These are phyloP conservation scores for Masnerella sp. DNA, from an alignment of 2,888 invertebrate genomes.

Conservation along the genomic window DNA sequence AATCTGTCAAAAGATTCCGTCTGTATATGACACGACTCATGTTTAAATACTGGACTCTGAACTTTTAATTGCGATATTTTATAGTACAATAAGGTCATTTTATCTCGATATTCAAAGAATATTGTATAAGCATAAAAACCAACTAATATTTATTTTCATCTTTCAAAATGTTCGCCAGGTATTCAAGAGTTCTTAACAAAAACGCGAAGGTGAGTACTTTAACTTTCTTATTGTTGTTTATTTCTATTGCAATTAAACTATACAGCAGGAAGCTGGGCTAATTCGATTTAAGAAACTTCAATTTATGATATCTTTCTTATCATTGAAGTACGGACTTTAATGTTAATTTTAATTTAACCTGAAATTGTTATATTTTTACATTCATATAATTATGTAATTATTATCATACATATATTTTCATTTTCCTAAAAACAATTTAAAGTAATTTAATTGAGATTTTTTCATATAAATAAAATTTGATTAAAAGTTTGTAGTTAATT, in stretches of 20 bases:
- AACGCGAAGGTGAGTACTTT: constrained; percentile 59
- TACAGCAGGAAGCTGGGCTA: not conserved
- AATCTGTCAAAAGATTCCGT: constrained; percentile 12
- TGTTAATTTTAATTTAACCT: too few relatives aligned
- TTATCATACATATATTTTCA: too few relatives aligned
- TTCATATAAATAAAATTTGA: too few relatives aligned
- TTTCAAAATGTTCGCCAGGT: constrained; percentile 62
- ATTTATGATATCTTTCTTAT: too few relatives aligned
- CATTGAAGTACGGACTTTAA: too few relatives aligned
- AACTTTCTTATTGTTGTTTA: constrained; percentile 13
- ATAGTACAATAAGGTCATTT: constrained; percentile 16
- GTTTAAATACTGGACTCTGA: constrained; percentile 34
- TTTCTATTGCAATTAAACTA: constrained; percentile 2
- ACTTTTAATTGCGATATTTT: constrained; percentile 37
- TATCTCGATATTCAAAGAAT: constrained; percentile 1
- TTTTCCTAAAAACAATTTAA: too few relatives aligned
- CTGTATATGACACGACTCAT: constrained; percentile 26
- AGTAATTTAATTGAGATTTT: too few relatives aligned
- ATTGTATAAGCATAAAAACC: not conserved
- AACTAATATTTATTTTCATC: not conserved
- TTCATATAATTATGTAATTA: not conserved
- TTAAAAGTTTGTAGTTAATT: too few relatives aligned
- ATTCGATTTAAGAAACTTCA: not conserved
- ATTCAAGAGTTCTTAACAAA: constrained; percentile 56
- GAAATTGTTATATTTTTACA: too few relatives aligned